Base-by-base conservation (phyloP, 2,797 vertebrate species). In the Salmo trutta region DNA sequence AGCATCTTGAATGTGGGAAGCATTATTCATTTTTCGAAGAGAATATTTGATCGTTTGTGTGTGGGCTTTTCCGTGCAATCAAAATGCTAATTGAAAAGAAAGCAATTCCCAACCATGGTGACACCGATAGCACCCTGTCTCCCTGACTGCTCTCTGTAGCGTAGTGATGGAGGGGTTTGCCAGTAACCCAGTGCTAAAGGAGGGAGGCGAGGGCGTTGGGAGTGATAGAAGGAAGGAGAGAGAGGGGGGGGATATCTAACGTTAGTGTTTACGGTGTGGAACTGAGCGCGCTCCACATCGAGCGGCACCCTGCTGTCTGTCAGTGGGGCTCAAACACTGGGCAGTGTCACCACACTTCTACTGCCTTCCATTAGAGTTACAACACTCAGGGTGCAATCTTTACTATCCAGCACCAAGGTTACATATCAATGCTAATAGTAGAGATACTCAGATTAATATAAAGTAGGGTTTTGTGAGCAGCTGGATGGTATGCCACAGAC, bases 381-480 rank as follows among this genome's bases (percentile, higher is more conserved):
- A 59, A 21, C 56, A 21, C 24, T 29, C 62, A 27, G 8, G 62
- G n/a, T 65, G 24, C 24, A 65, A 24, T 59, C 56, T n/a, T n/a
- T 59, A 82, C 82, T 86, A 81, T 84, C 82, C 77, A 86, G 90
- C 91, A 89, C 87, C 92, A 94, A 94, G 93, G 93, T 94, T 93
- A 93, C 90, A 93, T 89, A 91, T 94, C 90, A 91, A 88, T 92
- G 92, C 89, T 93, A 92, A 92, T 73, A 33, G 89, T 29, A 16
- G 21, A 29, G 62, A 29, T n/a, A 59, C 56, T 59, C n/a, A 19
- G n/a, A 59, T n/a, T 14, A 72, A 51, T 72, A 51, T 51, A 72
- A 52, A 72, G 17, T 24, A 72, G 33, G 41, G 36, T 29, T 65
- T 59, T 3, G 56, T 21, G 56, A 59, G n/a, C n/a, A 59, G 56